Conservation (phyloP, 1,140 invertebrate genomes). For the Heliothis subflexa region DNA sequence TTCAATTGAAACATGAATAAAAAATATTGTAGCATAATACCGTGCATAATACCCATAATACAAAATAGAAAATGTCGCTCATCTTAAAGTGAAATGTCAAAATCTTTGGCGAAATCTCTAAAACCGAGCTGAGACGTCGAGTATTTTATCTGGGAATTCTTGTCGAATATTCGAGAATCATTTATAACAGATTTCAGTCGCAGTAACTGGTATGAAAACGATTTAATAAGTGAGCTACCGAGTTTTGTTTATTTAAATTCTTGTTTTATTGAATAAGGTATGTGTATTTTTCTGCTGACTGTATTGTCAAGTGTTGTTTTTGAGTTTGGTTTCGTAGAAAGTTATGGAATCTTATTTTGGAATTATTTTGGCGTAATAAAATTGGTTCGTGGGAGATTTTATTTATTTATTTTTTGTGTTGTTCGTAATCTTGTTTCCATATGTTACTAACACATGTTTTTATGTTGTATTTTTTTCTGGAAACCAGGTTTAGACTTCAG, state of each 20-base stretch:
- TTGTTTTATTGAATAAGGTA: neutral
- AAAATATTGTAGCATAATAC: neutral
- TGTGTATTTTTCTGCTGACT: neutral
- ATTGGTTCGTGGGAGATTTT: too few relatives aligned
- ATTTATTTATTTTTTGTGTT: too few relatives aligned
- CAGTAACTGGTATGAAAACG: neutral
- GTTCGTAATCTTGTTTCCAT: too few relatives aligned
- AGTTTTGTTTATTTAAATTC: conserved; percentile 20
- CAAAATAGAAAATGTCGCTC: neutral
- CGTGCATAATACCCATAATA: neutral
- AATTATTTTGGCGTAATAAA: too few relatives aligned
- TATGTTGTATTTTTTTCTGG: too few relatives aligned
- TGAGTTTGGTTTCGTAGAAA: too few relatives aligned
- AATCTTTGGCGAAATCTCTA: neutral
- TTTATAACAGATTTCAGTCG: neutral
- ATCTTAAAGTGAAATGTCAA: conserved; percentile 4
- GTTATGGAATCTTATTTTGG: too few relatives aligned
- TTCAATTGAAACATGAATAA: neutral
- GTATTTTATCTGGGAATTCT: conserved; percentile 8
- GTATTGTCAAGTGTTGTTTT: neutral
- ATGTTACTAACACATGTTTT: too few relatives aligned
- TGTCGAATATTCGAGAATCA: neutral
- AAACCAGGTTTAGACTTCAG: too few relatives aligned
- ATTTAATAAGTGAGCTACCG: conserved; percentile 22
- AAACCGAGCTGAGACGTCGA: neutral